A percentile compares a stretch with the other conserved stretches of the same genome.
These are phyloP conservation scores for Schizotus pectinicornis DNA, from an alignment of 2,888 invertebrate species.

Conservation along the genomic window DNA sequence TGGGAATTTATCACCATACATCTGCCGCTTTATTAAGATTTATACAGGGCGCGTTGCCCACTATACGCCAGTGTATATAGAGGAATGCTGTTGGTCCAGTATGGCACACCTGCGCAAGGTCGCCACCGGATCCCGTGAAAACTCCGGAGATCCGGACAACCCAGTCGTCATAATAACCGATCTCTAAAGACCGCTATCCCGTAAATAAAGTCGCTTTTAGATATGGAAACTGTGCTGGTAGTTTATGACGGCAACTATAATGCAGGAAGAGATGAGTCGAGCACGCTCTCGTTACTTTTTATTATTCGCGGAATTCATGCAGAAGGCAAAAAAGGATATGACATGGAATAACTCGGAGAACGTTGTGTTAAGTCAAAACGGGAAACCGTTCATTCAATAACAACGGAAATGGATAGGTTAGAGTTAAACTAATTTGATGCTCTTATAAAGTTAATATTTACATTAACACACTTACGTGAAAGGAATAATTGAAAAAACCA, in stretches of 20 bases:
- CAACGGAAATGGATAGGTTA: too few species aligned
- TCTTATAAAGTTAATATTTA: too few species aligned
- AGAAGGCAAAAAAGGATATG: slow-evolving; percentile 27
- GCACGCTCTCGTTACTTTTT: slow-evolving; percentile 58
- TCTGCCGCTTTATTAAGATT: slow-evolving; percentile 61
- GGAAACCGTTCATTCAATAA: slow-evolving; percentile 43
- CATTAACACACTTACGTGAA: too few species aligned
- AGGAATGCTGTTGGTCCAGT: slow-evolving; percentile 44
- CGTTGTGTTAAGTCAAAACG: slow-evolving; percentile 41
- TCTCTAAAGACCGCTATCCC: slow-evolving; percentile 23
- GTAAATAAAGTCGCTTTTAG: slow-evolving; percentile 55
- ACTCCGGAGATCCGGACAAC: slow-evolving; percentile 12
- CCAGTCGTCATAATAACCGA: slow-evolving; percentile 9
- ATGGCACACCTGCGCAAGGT: slow-evolving; percentile 47
- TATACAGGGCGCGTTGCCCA: slow-evolving; percentile 53
- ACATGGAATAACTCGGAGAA: slow-evolving; percentile 42
- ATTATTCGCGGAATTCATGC: slow-evolving; percentile 55
- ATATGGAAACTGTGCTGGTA: slow-evolving; percentile 54
- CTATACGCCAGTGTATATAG: slow-evolving; percentile 24
- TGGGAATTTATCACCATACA: slow-evolving; percentile 61
- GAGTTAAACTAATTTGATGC: too few species aligned
- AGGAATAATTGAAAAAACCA: too few species aligned
- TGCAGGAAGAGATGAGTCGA: slow-evolving; percentile 52
- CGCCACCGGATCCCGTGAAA: slow-evolving; percentile 17
- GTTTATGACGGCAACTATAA: slow-evolving; percentile 53